Percentiles rank a stretch among this genome's conserved stretches.
Evolutionary conservation across 2,888 invertebrate species (phyloP).

Genomic region (Hirtodrosophila trivittata): DNA sequence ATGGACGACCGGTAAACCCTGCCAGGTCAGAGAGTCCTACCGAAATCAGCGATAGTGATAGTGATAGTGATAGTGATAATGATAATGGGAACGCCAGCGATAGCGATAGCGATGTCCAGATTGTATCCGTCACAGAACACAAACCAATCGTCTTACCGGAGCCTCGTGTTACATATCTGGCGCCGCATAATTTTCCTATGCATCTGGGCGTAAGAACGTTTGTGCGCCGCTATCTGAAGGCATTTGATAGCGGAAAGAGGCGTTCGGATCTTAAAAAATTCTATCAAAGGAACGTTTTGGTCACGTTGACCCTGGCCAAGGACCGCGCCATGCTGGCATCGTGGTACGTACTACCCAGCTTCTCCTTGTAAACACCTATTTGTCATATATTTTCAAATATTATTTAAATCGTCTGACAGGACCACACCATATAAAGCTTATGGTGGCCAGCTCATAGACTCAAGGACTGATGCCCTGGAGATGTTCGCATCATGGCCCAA

Average conservation of each 20-base stretch:
- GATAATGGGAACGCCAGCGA: neutral
- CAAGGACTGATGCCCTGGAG: conserved; percentile 10
- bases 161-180: conserved; percentile 22
- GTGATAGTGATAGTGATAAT: conserved; percentile 12
- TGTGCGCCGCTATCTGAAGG: conserved; percentile 36
- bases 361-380: neutral
- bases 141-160: conserved; percentile 30
- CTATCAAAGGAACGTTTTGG: conserved; percentile 25
- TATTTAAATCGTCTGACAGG: conserved; percentile 9
- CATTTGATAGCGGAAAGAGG: conserved; percentile 33
- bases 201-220: conserved; percentile 19
- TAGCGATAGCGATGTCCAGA: conserved; percentile 37
- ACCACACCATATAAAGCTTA: conserved; percentile 17
- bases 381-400: neutral
- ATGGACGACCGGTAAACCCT: conserved; percentile 11
- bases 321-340: conserved; percentile 7
- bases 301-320: conserved; percentile 26
- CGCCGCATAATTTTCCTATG: conserved; percentile 4
- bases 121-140: conserved; percentile 27
- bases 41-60: neutral
- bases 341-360: conserved; percentile 18
- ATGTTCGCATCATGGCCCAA: conserved; percentile 41
- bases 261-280: conserved; percentile 9
- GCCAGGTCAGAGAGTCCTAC: neutral
- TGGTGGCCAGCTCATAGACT: conserved; percentile 11